Evolutionary conservation across 35 echinoderm and acorn worm genomes (phyloP), one percentile per base, ranked within the genome.

Genomic region (Amphiura filiformis): DNA sequence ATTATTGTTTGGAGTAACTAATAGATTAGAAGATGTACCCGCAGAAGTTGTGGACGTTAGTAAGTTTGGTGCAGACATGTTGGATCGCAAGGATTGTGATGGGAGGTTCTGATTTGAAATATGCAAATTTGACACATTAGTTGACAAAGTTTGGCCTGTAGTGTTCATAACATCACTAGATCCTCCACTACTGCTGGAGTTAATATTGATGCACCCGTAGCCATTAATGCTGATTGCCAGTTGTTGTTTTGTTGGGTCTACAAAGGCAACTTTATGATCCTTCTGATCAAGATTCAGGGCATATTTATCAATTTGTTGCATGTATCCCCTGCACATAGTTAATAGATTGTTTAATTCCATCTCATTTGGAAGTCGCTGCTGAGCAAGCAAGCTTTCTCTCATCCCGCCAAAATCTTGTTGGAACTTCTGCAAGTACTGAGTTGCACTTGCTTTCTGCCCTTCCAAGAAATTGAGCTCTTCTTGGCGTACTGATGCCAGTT

Each of bases 191-290:
- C 61, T 47, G 75, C 84, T 39, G 1, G 82, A 91, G 32, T 82
- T 89, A 2, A 92, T 84, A 14, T 76, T 89, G 37, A 93, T 49
- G 57, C 92, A 93, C 26, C 94, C 94, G 78, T 96, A 96, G 0
- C 90, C 87, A 37, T 89, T 92, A 36, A 96, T 96, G 76, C 94
- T 96, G 13, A 96, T 92, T 18, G 87, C 32, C 39, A 96, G 79
- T 76, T 96, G 90, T 20, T 84, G 79, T 56, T 88, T 42, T 30
- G 87, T 96, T 61, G 94, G 94, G 82, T 90, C 86, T 0, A 81
- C 47, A 41, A 92, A 96, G 37, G 79, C 65, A 65, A 96, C 39
- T 36, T 85, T 78, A 65, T 86, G 84, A 28, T 87, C 84, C 17
- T 82, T 76, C 36, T 96, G 79, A 41, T 96, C 87, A 37, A 96